Conservation (phyloP, 1,140 invertebrate species). For the Drosophila kohkoa region DNA sequence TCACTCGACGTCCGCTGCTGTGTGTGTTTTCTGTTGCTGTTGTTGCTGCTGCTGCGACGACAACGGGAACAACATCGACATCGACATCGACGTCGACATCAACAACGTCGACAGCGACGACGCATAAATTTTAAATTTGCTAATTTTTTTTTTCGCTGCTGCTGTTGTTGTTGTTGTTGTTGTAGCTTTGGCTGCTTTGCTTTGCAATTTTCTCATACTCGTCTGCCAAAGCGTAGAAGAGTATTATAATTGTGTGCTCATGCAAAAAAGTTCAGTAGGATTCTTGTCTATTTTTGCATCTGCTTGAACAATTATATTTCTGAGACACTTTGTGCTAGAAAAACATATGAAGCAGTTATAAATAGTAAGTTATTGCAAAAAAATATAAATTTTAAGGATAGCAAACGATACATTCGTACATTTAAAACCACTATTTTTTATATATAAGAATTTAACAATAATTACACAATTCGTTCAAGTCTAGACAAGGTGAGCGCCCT, state of each 20-base stretch:
- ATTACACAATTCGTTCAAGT: no score
- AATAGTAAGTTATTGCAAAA: no score
- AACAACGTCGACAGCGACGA: conserved; percentile 19
- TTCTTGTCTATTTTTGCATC: not conserved
- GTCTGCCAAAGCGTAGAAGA: not conserved
- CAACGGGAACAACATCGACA: conserved; percentile 4
- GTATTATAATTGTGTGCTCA: not conserved
- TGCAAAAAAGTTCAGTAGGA: not conserved
- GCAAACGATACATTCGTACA: no score
- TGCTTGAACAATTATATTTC: no score
- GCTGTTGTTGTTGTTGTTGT: not conserved
- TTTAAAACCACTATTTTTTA: no score
- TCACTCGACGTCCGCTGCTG: conserved; percentile 30
- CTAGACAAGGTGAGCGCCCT: no score
- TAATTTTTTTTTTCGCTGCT: conserved; percentile 35
- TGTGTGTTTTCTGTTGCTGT: conserved; percentile 29
- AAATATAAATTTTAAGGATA: no score
- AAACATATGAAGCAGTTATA: no score
- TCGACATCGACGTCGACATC: not conserved
- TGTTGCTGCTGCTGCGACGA: conserved; percentile 2
- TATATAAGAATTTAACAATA: no score
- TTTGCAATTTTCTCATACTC: conserved; percentile 14
- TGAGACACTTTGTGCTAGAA: no score
- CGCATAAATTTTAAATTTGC: conserved; percentile 62
- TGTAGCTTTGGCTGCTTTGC: conserved; percentile 14